Percentiles rank a stretch among this genome's conserved stretches.
These are phyloP conservation scores for roundworm (Caenorhabditis elegans) DNA, from an alignment of 1,140 invertebrate genomes.

Conservation along the genomic window DNA sequence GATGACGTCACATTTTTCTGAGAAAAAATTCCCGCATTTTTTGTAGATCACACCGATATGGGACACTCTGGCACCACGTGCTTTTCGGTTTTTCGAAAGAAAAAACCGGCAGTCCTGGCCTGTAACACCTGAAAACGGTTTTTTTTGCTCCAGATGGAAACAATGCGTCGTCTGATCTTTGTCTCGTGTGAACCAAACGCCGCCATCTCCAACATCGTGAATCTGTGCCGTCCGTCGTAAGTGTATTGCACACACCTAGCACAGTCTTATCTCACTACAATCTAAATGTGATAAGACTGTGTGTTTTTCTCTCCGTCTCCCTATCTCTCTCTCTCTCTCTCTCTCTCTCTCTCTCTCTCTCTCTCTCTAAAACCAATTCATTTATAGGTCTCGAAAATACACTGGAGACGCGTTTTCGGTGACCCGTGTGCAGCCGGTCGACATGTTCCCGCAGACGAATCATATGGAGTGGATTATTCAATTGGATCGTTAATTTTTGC, in stretches of 20 bases:
- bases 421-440: slow-evolving; percentile 59
- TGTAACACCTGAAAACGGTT: too few relatives aligned
- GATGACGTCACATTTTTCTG: too few relatives aligned
- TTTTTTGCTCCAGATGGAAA: slow-evolving; percentile 72
- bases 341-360: background rate
- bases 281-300: background rate
- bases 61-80: too few relatives aligned
- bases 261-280: background rate
- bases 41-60: too few relatives aligned
- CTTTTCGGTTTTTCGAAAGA: too few relatives aligned
- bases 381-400: slow-evolving; percentile 76
- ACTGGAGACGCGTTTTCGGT: slow-evolving; percentile 66
- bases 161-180: slow-evolving; percentile 81
- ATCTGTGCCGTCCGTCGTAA: slow-evolving; percentile 72
- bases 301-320: background rate
- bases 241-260: background rate
- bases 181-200: slow-evolving; percentile 85
- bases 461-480: slow-evolving; percentile 64
- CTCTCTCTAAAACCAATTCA: background rate
- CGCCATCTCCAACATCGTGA: slow-evolving; percentile 85
- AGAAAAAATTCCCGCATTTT: too few relatives aligned
- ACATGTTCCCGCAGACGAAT: slow-evolving; percentile 63
- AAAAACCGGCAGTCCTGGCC: too few relatives aligned
- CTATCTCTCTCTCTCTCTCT: background rate
- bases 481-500: slow-evolving; percentile 29